Evolutionary conservation across 2,888 invertebrate species (phyloP).

Genomic region (Polyploca ridens): DNA sequence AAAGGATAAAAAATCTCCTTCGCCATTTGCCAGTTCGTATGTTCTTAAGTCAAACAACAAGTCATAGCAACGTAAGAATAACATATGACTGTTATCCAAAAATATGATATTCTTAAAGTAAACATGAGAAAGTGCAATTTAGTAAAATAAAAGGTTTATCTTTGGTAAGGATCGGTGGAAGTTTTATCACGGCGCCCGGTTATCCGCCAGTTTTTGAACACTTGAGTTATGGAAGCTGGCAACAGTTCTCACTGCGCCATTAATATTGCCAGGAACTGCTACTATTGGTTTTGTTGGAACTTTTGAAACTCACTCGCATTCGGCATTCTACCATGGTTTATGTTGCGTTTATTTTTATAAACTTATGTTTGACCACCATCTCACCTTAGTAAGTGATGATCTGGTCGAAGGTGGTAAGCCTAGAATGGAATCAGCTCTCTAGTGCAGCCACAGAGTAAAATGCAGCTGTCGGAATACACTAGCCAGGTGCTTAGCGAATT

Average conservation of each 20-base stretch:
- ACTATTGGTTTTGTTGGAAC: constrained; percentile 13
- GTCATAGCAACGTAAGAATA: background rate
- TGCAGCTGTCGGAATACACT: too few species aligned
- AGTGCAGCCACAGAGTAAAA: too few species aligned
- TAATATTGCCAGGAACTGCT: constrained; percentile 31
- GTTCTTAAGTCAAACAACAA: background rate
- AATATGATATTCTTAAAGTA: constrained; percentile 4
- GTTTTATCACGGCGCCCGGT: constrained; percentile 36
- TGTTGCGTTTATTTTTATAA: too few species aligned
- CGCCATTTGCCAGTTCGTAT: too few species aligned
- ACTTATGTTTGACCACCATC: too few species aligned
- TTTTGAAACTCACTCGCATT: background rate
- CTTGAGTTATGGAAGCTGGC: constrained; percentile 44
- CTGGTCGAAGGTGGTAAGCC: too few species aligned
- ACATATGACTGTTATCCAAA: background rate
- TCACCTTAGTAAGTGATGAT: too few species aligned
- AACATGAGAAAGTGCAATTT: constrained; percentile 6
- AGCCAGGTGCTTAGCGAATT: too few species aligned
- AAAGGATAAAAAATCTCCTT: too few species aligned
- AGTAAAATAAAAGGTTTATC: constrained; percentile 23
- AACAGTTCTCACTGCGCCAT: constrained; percentile 35
- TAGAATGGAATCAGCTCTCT: too few species aligned
- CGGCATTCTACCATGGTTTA: background rate
- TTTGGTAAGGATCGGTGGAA: constrained; percentile 29
- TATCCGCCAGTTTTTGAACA: constrained; percentile 27